These are phyloP conservation scores for Mugil cephalus DNA, from an alignment of 2,113 vertebrate genomes.

Conservation along the genomic window DNA sequence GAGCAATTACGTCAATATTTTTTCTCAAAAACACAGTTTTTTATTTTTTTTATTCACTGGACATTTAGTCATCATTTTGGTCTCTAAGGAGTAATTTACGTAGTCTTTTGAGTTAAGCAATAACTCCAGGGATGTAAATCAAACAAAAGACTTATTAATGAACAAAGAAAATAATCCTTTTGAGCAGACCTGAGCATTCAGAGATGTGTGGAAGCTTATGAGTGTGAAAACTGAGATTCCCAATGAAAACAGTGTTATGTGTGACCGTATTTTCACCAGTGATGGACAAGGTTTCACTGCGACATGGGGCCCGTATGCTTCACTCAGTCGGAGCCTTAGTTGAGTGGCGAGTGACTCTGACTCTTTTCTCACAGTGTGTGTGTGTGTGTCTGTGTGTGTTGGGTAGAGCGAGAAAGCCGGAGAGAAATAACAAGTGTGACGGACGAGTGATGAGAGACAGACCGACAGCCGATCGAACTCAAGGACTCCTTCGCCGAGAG, in stretches of 20 bases:
- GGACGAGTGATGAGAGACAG: constrained; percentile 59
- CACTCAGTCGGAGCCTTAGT: constrained; percentile 35
- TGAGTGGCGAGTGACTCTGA: constrained; percentile 65
- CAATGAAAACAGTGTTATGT: constrained; percentile 33
- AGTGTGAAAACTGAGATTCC: constrained; percentile 16
- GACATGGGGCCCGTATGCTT: constrained; percentile 42
- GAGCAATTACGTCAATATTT: too few relatives aligned
- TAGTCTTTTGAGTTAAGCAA: not conserved
- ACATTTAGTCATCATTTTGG: too few relatives aligned
- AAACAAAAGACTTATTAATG: constrained; percentile 1
- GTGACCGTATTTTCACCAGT: constrained; percentile 23
- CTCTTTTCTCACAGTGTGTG: constrained; percentile 39
- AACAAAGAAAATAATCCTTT: constrained; percentile 17
- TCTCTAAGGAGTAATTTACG: too few relatives aligned
- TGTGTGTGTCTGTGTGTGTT: constrained; percentile 47
- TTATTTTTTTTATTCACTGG: too few relatives aligned
- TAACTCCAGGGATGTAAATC: constrained; percentile 13
- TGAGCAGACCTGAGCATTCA: not conserved
- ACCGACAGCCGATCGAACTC: constrained; percentile 34
- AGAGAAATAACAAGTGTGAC: constrained; percentile 28
- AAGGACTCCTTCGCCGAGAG: constrained; percentile 6
- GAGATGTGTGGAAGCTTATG: not conserved
- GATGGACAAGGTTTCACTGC: constrained; percentile 63
- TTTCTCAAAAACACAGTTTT: too few relatives aligned
- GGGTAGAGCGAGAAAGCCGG: constrained; percentile 10